Conservation (phyloP, 2,888 invertebrate species). For the Petrolisthes manimaculis region DNA sequence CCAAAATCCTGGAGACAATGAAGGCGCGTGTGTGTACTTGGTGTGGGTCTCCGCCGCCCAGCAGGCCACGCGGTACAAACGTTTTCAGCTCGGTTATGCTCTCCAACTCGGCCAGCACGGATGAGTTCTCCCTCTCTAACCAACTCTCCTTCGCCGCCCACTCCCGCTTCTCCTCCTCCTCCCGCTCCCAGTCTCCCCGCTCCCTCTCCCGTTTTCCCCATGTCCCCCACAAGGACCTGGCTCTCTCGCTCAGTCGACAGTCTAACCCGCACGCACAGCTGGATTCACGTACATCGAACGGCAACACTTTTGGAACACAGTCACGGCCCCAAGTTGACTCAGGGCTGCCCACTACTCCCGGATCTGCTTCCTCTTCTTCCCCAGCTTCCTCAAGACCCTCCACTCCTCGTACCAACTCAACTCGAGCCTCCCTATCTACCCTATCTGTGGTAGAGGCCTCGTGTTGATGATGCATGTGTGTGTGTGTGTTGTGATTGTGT, state of each 20-base stretch:
- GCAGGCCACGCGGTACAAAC: constrained; percentile 59
- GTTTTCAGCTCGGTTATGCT: constrained; percentile 51
- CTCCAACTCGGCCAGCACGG: constrained; percentile 47
- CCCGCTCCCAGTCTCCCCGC: constrained; percentile 34
- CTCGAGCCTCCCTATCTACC: constrained; percentile 49
- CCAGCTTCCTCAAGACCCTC: constrained; percentile 49
- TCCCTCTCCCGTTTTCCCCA: constrained; percentile 33
- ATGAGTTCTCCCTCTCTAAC: constrained; percentile 56
- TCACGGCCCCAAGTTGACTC: constrained; percentile 18
- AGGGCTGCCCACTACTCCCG: constrained; percentile 3
- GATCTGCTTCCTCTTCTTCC: constrained; percentile 34
- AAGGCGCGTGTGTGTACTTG: constrained; percentile 57
- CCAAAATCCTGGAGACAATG: constrained; percentile 64
- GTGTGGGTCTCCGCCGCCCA: constrained; percentile 48
- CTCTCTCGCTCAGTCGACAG: constrained; percentile 16
- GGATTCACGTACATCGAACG: neutral
- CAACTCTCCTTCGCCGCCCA: constrained; percentile 54
- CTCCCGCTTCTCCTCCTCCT: constrained; percentile 36
- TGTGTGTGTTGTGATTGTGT: neutral
- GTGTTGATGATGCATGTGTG: constrained; percentile 21
- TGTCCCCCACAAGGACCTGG: constrained; percentile 17
- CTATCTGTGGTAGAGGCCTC: constrained; percentile 48
- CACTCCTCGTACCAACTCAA: constrained; percentile 52
- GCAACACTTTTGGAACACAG: neutral
- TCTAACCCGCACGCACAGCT: constrained; percentile 12